Conservation (phyloP, 2,797 vertebrate genomes). For the Phrynocephalus guinanensis region DNA sequence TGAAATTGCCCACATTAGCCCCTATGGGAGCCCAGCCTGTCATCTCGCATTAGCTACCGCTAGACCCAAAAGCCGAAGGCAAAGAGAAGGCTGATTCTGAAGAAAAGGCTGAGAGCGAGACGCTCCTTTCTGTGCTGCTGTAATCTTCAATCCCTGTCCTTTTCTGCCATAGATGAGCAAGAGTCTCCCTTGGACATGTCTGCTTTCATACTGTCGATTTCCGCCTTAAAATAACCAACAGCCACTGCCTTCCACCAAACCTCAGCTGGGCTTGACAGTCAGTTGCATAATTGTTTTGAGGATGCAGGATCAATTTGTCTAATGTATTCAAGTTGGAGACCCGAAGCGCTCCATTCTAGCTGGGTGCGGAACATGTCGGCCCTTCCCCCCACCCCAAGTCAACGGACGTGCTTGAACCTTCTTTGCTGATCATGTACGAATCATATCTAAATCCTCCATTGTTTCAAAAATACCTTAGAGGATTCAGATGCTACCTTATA, state of each 20-base stretch:
- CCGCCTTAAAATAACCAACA: conserved; percentile 61
- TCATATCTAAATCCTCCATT: background rate
- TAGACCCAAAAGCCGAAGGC: conserved; percentile 79
- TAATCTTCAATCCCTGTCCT: conserved; percentile 75
- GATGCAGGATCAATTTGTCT: conserved; percentile 35
- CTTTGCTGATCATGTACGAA: background rate
- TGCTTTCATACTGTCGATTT: conserved; percentile 67
- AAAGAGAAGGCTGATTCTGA: conserved; percentile 71
- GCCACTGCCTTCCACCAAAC: conserved; percentile 54
- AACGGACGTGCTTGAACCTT: background rate
- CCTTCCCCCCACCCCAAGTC: background rate
- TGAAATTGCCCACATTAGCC: conserved; percentile 79
- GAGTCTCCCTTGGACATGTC: conserved; percentile 67
- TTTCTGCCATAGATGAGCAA: conserved; percentile 61
- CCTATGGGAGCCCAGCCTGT: conserved; percentile 82
- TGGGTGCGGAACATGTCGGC: background rate
- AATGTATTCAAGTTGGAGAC: conserved; percentile 37
- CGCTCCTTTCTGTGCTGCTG: conserved; percentile 66
- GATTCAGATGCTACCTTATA: background rate
- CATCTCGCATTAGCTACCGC: conserved; percentile 85
- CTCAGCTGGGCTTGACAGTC: conserved; percentile 66
- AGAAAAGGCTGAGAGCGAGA: conserved; percentile 60
- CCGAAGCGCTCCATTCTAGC: background rate
- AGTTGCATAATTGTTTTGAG: conserved; percentile 59
- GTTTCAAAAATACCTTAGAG: background rate